These are phyloP conservation scores for Coracias cyanogaster DNA, from an alignment of 2,797 vertebrate species.

Conservation along the genomic window DNA sequence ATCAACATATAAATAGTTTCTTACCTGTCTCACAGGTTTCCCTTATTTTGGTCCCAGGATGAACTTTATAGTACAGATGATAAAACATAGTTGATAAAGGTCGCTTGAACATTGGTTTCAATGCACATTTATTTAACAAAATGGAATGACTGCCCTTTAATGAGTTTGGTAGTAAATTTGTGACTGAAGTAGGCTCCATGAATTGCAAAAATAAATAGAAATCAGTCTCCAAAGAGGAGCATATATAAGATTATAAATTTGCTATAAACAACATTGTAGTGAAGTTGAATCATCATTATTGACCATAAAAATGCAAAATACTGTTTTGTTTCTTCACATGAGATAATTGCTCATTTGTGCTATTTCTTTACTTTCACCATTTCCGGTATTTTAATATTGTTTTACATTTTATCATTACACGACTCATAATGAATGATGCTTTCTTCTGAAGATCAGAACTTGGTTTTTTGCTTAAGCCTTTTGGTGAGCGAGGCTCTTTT, in stretches of 20 bases:
- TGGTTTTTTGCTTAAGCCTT: neutral
- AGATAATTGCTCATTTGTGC: neutral
- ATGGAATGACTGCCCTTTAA: neutral
- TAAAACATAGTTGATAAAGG: neutral
- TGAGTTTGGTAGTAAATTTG: neutral
- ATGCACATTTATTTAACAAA: neutral
- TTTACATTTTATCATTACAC: neutral
- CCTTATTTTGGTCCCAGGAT: neutral
- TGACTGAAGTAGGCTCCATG: neutral
- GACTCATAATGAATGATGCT: neutral
- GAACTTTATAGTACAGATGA: neutral
- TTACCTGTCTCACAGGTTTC: neutral
- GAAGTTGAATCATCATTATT: neutral
- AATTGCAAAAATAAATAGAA: neutral
- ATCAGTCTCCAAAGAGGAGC: neutral
- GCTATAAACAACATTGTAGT: neutral
- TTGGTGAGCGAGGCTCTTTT: neutral
- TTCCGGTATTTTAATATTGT: neutral
- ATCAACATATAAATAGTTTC: neutral
- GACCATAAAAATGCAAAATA: neutral
- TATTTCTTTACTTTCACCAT: neutral
- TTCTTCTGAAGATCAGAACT: neutral
- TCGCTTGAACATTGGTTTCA: neutral
- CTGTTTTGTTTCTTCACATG: neutral
- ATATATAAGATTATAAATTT: neutral